Base-by-base conservation (phyloP, 2,888 invertebrate genomes). In the Tinea pellionella region DNA sequence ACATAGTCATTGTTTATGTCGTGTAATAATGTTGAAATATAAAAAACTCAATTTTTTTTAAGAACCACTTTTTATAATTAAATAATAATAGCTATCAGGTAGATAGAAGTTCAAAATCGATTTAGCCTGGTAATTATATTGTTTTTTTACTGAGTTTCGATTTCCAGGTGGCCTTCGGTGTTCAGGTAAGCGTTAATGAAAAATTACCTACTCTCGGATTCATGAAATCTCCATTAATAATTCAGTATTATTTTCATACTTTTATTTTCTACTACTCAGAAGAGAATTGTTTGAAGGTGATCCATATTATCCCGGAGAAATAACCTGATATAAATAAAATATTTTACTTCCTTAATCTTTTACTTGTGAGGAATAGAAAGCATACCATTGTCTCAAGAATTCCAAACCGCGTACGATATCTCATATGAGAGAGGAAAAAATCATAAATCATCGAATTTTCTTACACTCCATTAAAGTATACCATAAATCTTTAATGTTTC, bases 381-480 rank as follows among this genome's bases (percentile, higher is more conserved):
- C 47, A 47, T 47, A 16, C 47, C 47, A 47, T 13, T 47, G 47
- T 47, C 47, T 47, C 16, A 47, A 16, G 47, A 47, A 16, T 16
- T 47, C 47, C 16, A 47, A 6, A 15, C 12, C 16, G 47, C 47
- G 15, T 47, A n/a, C 47, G 47, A 47, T 47, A 47, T 57, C 32
- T 32, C 57, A 57, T 15, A 57, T 32, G 16, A 57, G 57, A 61
- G 29, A 58, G 58, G 61, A 57, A 61, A 43, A 61, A 43, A 47
- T 53, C 61, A 61, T 61, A 61, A 61, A 61, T 61, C 61, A 61
- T 53, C 61, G 61, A 59, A 61, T 61, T 61, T 59, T 43, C 58
- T 61, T 57, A 61, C 61, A 59, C 61, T 61, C 61, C 61, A 61
- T 61, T 61, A 61, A 58, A 61, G 61, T 58, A 51, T 15, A 29